Evolutionary conservation across 2,797 vertebrate species (phyloP).

Genomic region (Alcedo atthis): DNA sequence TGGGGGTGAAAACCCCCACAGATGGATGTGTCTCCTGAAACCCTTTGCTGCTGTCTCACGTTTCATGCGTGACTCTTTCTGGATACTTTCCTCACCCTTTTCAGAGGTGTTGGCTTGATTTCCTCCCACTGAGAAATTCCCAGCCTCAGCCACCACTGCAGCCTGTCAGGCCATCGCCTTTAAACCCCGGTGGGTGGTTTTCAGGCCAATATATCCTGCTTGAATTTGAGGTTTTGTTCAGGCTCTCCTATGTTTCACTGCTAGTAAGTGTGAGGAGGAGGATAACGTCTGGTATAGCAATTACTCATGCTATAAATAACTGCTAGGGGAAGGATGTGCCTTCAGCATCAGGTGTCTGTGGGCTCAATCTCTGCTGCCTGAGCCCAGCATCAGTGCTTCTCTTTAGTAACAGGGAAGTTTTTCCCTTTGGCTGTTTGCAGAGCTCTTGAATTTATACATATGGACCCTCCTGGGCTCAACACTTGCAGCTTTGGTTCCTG

Average conservation of each 20-base stretch:
- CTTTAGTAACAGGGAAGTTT: neutral
- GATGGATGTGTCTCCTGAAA: neutral
- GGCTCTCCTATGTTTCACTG: neutral
- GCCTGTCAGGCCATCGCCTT: neutral
- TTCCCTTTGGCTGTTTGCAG: neutral
- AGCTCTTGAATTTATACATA: neutral
- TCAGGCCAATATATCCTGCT: neutral
- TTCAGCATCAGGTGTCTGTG: neutral
- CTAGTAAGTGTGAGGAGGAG: neutral
- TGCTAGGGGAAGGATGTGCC: neutral
- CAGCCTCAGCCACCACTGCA: neutral
- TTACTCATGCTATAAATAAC: neutral
- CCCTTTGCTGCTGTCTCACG: accelerated
- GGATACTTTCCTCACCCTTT: neutral
- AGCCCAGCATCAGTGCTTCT: neutral
- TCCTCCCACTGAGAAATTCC: neutral
- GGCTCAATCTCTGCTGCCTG: neutral
- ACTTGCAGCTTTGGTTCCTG: neutral
- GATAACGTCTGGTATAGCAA: neutral
- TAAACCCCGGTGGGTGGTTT: neutral
- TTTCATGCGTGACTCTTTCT: accelerated
- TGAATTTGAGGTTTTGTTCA: neutral
- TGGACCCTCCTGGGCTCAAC: neutral
- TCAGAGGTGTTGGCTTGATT: neutral
- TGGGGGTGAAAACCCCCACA: neutral